Conservation (phyloP, 2,888 invertebrate species). For the Danaus chrysippus region DNA sequence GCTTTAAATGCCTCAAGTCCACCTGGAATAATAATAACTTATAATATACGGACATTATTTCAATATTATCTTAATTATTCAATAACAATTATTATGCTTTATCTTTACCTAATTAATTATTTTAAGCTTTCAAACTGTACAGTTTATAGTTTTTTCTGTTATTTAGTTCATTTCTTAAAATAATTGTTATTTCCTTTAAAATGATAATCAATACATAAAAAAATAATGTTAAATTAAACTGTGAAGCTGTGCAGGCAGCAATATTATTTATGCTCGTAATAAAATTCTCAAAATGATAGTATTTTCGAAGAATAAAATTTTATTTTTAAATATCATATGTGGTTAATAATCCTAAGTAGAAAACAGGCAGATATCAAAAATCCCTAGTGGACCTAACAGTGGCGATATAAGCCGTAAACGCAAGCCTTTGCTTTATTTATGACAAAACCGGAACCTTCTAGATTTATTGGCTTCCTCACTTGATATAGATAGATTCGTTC, state of each 20-base stretch:
- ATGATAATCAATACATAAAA: too few species aligned
- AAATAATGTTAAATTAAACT: too few species aligned
- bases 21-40: constrained; percentile 80
- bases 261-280: too few species aligned
- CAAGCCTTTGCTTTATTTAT: constrained; percentile 53
- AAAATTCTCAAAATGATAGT: constrained; percentile 14
- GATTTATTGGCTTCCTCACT: constrained; percentile 68
- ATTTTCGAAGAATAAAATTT: constrained; percentile 25
- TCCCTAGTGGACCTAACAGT: constrained; percentile 54
- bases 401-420: constrained; percentile 49
- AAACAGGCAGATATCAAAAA: constrained; percentile 37
- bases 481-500: constrained; percentile 56
- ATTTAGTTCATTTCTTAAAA: too few species aligned
- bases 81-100: too few species aligned
- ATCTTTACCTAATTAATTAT: too few species aligned
- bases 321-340: neutral
- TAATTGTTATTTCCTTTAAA: too few species aligned
- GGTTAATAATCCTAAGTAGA: neutral
- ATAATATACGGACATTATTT: constrained; percentile 27
- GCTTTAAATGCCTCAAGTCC: constrained; percentile 92
- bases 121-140: too few species aligned
- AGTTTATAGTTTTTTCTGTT: too few species aligned
- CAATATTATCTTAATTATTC: too few species aligned
- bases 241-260: too few species aligned
- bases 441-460: constrained; percentile 52